Evolutionary conservation across 2,888 invertebrate species (phyloP).

Genomic region (Drosophila antonietae): DNA sequence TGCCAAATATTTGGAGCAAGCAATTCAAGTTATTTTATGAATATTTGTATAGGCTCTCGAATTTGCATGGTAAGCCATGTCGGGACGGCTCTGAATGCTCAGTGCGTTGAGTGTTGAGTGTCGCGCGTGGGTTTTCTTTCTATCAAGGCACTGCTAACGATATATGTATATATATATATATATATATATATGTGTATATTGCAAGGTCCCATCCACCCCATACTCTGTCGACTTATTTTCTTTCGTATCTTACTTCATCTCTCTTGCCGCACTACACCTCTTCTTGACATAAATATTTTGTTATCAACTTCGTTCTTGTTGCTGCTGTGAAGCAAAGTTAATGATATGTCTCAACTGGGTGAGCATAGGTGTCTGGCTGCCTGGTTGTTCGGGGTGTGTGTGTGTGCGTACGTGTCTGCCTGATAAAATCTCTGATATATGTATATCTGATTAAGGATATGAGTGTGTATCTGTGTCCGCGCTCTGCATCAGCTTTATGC

Average conservation of each 20-base stretch:
- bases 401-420: neutral
- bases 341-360: slow-evolving; percentile 68
- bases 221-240: slow-evolving; percentile 49
- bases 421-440: too few species aligned
- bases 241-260: slow-evolving; percentile 59
- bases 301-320: slow-evolving; percentile 26
- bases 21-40: slow-evolving; percentile 35
- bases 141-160: slow-evolving; percentile 34
- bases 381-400: neutral
- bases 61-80: slow-evolving; percentile 15
- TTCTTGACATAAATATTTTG: slow-evolving; percentile 25
- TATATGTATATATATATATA: neutral
- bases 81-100: neutral
- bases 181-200: slow-evolving; percentile 2
- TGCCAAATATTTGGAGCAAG: slow-evolving; percentile 19
- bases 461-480: slow-evolving; percentile 20
- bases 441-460: slow-evolving; percentile 15
- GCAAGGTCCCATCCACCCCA: slow-evolving; percentile 6
- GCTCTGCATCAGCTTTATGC: slow-evolving; percentile 24
- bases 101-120: neutral
- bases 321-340: slow-evolving; percentile 71
- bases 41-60: slow-evolving; percentile 34
- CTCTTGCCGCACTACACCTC: slow-evolving; percentile 30
- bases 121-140: slow-evolving; percentile 13
- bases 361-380: slow-evolving; percentile 16